phyloP scores from a whole-genome alignment of 2,797 vertebrate genomes.

The Eremophila alpestris region DNA sequence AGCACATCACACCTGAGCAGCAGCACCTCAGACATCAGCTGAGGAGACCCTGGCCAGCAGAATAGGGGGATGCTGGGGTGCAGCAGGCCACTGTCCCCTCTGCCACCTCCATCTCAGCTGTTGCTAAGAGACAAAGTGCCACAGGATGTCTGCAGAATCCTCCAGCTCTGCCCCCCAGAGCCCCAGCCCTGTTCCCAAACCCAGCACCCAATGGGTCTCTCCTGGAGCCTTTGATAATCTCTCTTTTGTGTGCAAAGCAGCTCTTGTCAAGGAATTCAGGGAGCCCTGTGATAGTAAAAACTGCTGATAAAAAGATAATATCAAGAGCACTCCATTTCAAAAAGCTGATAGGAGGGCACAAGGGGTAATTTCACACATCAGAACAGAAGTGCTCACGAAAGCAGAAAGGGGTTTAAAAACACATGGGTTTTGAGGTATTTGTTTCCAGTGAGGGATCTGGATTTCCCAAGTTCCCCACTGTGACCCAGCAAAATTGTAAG shows the following conservation, averaged over 20 bases:
- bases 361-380: neutral
- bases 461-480: neutral
- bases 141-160: neutral
- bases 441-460: neutral
- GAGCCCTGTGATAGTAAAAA: neutral
- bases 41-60: rapidly evolving
- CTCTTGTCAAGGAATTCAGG: neutral
- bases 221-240: neutral
- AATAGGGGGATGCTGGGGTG: neutral
- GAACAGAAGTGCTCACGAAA: neutral
- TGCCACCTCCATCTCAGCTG: neutral
- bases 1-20: rapidly evolving
- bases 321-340: neutral
- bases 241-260: neutral
- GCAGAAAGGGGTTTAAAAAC: constrained; percentile 1
- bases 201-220: neutral
- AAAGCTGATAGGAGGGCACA: neutral
- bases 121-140: constrained; percentile 34
- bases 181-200: neutral
- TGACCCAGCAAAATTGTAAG: neutral
- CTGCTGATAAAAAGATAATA: neutral
- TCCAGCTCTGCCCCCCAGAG: neutral
- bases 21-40: rapidly evolving
- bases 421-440: neutral
- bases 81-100: neutral